phyloP scores from a whole-genome alignment of 2,113 vertebrate genomes.

The Gopherus evgoodei region DNA sequence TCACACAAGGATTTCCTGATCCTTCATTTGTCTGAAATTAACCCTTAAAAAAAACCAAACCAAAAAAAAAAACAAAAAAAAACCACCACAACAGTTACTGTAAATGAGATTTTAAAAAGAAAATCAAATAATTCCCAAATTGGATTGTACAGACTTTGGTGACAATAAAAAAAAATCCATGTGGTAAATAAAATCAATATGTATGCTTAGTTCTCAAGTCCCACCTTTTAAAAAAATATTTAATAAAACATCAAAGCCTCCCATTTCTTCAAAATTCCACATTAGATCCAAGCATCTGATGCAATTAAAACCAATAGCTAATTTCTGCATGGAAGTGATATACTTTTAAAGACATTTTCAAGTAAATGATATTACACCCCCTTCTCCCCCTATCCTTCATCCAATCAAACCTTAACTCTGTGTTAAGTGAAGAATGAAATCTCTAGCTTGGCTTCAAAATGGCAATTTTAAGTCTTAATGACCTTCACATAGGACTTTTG shows the following conservation, averaged over 20 bases:
- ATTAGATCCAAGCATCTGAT: conserved; percentile 69
- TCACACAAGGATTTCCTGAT: conserved; percentile 57
- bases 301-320: conserved; percentile 81
- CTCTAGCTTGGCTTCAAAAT: conserved; percentile 72
- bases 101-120: conserved; percentile 53
- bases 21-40: conserved; percentile 63
- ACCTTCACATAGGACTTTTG: conserved; percentile 69
- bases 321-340: conserved; percentile 74
- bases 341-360: conserved; percentile 75
- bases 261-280: conserved; percentile 77
- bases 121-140: conserved; percentile 38
- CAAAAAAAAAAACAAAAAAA: background rate
- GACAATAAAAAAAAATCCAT: conserved; percentile 64
- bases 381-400: background rate
- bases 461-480: conserved; percentile 78
- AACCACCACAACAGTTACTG: background rate
- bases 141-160: conserved; percentile 42
- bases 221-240: conserved; percentile 79
- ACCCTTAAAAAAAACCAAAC: conserved; percentile 45
- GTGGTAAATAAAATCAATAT: conserved; percentile 72
- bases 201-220: conserved; percentile 60
- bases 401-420: conserved; percentile 34
- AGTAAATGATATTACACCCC: background rate
- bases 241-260: conserved; percentile 82
- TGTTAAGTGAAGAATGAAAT: conserved; percentile 73